Percentiles rank a stretch among this genome's conserved stretches.
phyloP scores from a whole-genome alignment of 2,113 vertebrate species.

The Zosterops hypoxanthus region DNA sequence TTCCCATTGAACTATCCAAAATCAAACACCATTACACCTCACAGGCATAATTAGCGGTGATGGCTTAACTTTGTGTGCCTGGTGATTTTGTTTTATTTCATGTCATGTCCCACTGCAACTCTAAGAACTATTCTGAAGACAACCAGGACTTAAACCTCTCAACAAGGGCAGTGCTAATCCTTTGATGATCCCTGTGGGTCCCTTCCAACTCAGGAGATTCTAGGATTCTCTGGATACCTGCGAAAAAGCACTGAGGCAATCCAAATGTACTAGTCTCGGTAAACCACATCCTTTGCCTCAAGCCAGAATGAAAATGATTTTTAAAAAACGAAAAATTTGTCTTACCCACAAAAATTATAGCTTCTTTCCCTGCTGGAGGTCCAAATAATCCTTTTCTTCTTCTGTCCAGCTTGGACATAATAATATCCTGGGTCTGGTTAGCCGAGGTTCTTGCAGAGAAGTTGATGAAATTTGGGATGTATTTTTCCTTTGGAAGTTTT shows the following conservation, averaged over 20 bases:
- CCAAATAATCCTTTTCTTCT: constrained; percentile 88
- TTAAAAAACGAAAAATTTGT: neutral
- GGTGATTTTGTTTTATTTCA: neutral
- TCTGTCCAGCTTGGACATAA: constrained; percentile 91
- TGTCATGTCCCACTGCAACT: neutral
- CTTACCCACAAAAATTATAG: constrained; percentile 91
- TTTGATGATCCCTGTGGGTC: neutral
- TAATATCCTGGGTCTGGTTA: constrained; percentile 90
- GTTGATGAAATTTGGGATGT: constrained; percentile 85
- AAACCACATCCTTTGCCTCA: neutral
- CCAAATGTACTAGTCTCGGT: neutral
- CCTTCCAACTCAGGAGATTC: neutral
- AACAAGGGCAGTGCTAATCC: neutral
- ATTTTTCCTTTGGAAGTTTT: constrained; percentile 82
- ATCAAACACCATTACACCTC: neutral
- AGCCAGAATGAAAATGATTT: neutral
- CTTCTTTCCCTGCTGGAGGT: constrained; percentile 85
- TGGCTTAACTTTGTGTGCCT: neutral
- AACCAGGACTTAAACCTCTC: neutral
- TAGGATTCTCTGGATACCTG: neutral
- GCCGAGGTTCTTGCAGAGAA: constrained; percentile 93
- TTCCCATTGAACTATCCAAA: neutral
- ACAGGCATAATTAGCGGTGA: neutral
- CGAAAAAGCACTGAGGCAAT: neutral
- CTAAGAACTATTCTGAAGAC: neutral